Base-by-base conservation (phyloP, 2,888 invertebrate species). In the Caenorhabditis sp. region DNA sequence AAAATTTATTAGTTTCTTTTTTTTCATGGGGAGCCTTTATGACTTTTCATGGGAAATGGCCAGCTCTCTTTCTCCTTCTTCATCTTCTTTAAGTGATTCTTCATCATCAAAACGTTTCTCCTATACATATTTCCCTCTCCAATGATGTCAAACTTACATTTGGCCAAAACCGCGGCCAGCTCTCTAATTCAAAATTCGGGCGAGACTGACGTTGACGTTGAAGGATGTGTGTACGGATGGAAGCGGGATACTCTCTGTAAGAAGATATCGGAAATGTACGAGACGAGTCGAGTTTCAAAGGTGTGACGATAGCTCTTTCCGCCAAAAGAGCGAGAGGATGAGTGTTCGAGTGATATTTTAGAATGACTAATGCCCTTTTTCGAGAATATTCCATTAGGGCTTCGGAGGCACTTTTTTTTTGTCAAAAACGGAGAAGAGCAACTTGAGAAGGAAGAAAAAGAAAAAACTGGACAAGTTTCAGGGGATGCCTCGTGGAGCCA, bases 61-160 rank as follows among this genome's bases (percentile, higher is more conserved):
- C n/a, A n/a, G n/a, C n/a, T n/a, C n/a, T n/a, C n/a, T n/a, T n/a
- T n/a, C n/a, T n/a, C n/a, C n/a, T n/a, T n/a, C n/a, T n/a, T n/a
- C n/a, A n/a, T n/a, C n/a, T n/a, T n/a, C n/a, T n/a, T n/a, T n/a
- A n/a, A n/a, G n/a, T n/a, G n/a, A n/a, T n/a, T n/a, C n/a, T n/a
- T n/a, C n/a, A n/a, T n/a, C n/a, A n/a, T n/a, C n/a, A n/a, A n/a
- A n/a, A n/a, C n/a, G n/a, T n/a, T n/a, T n/a, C n/a, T n/a, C n/a
- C n/a, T n/a, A n/a, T n/a, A n/a, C n/a, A n/a, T n/a, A n/a, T n/a
- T n/a, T n/a, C n/a, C n/a, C n/a, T n/a, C n/a, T n/a, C n/a, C n/a
- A 43, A 22, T 52, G 39, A 66, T 37, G 48, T 48, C 26, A 41
- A 66, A 66, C 66, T 66, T 24, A 66, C 66, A 39, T 66, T 56